phyloP scores from a whole-genome alignment of 2,888 invertebrate species.

The Calameuta filiformis region DNA sequence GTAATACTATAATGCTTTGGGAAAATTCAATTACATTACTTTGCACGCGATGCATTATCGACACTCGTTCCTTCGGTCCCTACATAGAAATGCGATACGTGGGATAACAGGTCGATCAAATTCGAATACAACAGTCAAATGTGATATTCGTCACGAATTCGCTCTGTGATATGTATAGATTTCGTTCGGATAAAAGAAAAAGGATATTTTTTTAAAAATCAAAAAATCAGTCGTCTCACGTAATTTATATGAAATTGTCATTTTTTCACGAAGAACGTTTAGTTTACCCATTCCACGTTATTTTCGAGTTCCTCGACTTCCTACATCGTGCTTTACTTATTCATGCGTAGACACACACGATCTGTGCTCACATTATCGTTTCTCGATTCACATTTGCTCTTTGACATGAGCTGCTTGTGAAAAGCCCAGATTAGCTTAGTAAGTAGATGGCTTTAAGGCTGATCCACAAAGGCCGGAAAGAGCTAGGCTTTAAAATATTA shows the following conservation, averaged over 20 bases:
- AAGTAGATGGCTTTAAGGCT: not conserved
- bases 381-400: too few relatives aligned
- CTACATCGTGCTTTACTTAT: too few relatives aligned
- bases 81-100: not conserved
- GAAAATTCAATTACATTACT: constrained; percentile 34
- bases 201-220: too few relatives aligned
- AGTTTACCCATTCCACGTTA: not conserved
- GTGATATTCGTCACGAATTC: not conserved
- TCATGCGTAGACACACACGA: too few relatives aligned
- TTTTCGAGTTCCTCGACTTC: too few relatives aligned
- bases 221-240: too few relatives aligned
- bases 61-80: not conserved
- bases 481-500: not conserved
- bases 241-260: too few relatives aligned
- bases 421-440: too few relatives aligned
- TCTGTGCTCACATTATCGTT: too few relatives aligned
- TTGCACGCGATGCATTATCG: constrained; percentile 34
- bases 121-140: not conserved
- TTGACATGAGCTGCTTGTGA: too few relatives aligned
- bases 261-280: too few relatives aligned
- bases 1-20: constrained; percentile 32
- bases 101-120: not conserved
- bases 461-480: not conserved
- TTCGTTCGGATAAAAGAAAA: not conserved
- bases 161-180: not conserved